These are phyloP conservation scores for Gisinianus flammeolus DNA, from an alignment of 2,888 invertebrate genomes.

Conservation along the genomic window DNA sequence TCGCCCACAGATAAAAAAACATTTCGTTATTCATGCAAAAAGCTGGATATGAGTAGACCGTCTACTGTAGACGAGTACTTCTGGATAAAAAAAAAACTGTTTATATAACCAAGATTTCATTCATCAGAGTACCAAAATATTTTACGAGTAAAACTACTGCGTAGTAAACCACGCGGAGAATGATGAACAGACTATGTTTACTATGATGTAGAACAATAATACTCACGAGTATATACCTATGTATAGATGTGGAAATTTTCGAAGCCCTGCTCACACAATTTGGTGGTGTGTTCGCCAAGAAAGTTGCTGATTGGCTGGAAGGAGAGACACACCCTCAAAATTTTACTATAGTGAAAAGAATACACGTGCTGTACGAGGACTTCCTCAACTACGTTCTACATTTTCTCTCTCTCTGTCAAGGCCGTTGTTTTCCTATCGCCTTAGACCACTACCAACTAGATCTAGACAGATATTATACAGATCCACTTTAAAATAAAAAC, in stretches of 20 bases:
- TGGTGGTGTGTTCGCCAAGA: neutral
- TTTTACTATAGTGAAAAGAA: neutral
- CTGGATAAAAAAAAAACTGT: neutral
- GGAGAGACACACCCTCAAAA: neutral
- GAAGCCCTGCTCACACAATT: neutral
- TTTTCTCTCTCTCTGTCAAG: neutral
- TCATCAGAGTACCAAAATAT: neutral
- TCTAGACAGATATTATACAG: no score
- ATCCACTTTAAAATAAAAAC: no score
- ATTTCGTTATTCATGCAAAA: no score
- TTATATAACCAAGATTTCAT: neutral
- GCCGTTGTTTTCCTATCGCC: neutral
- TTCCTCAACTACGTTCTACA: neutral
- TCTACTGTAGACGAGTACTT: neutral
- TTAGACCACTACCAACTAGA: no score
- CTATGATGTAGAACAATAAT: neutral
- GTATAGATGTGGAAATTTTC: neutral
- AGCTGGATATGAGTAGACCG: no score
- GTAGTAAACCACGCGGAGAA: neutral
- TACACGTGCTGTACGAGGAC: neutral
- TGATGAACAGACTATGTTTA: neutral
- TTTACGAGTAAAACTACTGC: neutral
- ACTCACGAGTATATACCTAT: neutral
- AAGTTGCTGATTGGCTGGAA: neutral
- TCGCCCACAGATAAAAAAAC: no score